A percentile compares a stretch with the other conserved stretches of the same genome.
phyloP scores from a whole-genome alignment of 2,113 vertebrate species.

The Mungos mungo region DNA sequence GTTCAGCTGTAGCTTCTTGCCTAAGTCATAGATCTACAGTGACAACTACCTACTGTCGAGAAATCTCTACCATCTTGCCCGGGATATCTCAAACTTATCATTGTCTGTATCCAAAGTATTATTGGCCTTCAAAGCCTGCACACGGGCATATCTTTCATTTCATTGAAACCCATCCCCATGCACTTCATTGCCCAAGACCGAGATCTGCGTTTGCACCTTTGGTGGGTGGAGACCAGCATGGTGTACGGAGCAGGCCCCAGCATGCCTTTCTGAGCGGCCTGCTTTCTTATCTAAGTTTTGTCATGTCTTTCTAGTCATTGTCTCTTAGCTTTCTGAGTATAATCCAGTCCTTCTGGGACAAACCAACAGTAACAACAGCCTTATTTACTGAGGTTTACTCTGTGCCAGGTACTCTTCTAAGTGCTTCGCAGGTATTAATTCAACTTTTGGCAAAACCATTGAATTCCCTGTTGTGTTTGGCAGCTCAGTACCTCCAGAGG shows the following conservation, averaged over 20 bases:
- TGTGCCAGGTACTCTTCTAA: neutral
- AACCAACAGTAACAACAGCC: neutral
- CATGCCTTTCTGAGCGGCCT: neutral
- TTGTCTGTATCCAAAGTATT: neutral
- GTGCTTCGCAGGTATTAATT: neutral
- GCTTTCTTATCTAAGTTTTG: neutral
- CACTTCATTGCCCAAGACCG: neutral
- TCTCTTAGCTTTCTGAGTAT: neutral
- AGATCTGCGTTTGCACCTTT: neutral
- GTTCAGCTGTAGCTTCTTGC: constrained; percentile 22
- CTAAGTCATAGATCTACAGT: neutral
- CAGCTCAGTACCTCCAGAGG: neutral
- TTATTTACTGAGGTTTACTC: neutral
- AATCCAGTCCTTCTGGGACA: neutral
- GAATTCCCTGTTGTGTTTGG: neutral
- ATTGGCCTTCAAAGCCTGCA: neutral
- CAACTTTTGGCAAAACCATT: neutral
- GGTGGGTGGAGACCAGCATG: neutral
- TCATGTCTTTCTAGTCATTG: neutral
- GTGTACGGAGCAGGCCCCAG: neutral
- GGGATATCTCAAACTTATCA: neutral
- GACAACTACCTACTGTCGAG: neutral
- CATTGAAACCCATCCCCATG: neutral
- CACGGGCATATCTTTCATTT: neutral
- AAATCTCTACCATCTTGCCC: neutral